Conservation (phyloP, 2,888 invertebrate species). For the Steinernema carpocapsae region DNA sequence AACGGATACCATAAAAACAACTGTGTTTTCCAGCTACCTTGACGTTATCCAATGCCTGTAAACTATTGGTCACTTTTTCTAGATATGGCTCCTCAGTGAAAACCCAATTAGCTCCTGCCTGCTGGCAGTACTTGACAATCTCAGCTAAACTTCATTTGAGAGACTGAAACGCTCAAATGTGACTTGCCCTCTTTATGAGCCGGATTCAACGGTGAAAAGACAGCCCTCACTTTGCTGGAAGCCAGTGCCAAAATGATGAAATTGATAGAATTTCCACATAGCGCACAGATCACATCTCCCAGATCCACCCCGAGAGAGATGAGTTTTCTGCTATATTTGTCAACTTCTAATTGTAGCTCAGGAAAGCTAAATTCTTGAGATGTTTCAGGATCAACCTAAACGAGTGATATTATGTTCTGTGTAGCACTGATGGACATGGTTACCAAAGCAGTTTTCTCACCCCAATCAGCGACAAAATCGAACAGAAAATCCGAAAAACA, state of each 20-base stretch:
- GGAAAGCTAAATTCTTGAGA: not conserved
- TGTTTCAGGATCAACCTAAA: not conserved
- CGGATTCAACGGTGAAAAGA: conserved; percentile 53
- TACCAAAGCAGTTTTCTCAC: not conserved
- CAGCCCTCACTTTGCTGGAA: conserved; percentile 41
- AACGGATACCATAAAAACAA: not conserved
- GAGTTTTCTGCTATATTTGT: not conserved
- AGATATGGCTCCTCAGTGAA: conserved; percentile 35
- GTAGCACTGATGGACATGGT: too few relatives aligned
- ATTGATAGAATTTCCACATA: conserved; percentile 48
- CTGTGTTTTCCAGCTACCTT: conserved; percentile 38
- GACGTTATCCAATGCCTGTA: too few relatives aligned
- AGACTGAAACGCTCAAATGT: not conserved
- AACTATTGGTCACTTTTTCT: conserved; percentile 29
- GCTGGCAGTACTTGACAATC: conserved; percentile 44
- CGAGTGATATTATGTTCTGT: not conserved
- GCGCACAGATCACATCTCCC: conserved; percentile 39
- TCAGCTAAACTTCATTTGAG: conserved; percentile 48
- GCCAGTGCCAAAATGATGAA: conserved; percentile 45
- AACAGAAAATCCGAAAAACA: not conserved
- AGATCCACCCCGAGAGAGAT: not conserved
- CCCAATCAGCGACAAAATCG: not conserved
- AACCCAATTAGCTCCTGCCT: conserved; percentile 34
- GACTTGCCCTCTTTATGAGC: conserved; percentile 49
- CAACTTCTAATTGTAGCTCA: not conserved